phyloP scores from a whole-genome alignment of 2,113 vertebrate genomes.

The Microcebus ravelobensis region DNA sequence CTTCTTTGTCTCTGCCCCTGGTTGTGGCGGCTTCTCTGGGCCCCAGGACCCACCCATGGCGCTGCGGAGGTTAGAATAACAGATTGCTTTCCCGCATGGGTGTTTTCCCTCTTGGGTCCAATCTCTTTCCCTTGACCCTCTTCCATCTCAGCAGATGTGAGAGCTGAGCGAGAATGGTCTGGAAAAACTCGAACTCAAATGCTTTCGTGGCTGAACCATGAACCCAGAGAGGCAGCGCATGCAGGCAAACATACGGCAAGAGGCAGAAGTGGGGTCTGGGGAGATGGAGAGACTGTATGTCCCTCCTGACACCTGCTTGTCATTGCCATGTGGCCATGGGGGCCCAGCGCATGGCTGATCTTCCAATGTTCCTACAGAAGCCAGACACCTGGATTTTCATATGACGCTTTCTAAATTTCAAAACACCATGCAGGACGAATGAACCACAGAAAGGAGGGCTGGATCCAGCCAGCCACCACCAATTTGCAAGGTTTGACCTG shows the following conservation, averaged over 20 bases:
- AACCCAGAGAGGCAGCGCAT: neutral
- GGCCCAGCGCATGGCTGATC: accelerated
- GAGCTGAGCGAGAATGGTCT: neutral
- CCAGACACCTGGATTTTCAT: neutral
- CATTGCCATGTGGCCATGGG: neutral
- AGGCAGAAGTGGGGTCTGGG: no score
- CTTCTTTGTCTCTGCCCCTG: neutral
- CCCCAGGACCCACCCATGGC: no score
- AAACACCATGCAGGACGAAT: neutral
- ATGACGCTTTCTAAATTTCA: neutral
- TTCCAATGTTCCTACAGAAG: neutral
- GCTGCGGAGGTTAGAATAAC: neutral
- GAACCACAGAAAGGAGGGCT: neutral
- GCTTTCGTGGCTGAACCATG: neutral
- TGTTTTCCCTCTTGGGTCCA: neutral
- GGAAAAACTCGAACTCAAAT: neutral
- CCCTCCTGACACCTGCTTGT: neutral
- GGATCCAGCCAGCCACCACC: accelerated
- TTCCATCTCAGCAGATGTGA: neutral
- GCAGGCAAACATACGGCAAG: neutral
- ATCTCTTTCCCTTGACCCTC: neutral
- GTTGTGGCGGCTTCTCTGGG: neutral
- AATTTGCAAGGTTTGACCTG: neutral
- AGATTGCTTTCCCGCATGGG: neutral
- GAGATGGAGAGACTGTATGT: accelerated